Percentiles rank a stretch among this genome's conserved stretches.
phyloP scores from a whole-genome alignment of 2,888 invertebrate species.

The Liopterus haemorrhoidalis region DNA sequence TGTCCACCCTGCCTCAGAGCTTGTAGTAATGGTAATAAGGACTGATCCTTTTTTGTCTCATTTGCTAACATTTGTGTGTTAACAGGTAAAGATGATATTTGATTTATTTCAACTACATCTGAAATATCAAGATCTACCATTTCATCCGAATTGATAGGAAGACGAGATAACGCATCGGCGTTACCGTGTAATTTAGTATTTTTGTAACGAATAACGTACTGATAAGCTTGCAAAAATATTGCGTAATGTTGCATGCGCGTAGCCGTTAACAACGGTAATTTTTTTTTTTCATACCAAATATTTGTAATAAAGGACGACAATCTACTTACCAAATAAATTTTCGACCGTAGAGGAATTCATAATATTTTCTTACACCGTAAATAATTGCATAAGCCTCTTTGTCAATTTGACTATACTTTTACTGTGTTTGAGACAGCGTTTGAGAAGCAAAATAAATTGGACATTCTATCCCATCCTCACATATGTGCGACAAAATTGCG shows the following conservation, averaged over 20 bases:
- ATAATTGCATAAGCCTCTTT: constrained; percentile 38
- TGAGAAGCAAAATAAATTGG: constrained; percentile 41
- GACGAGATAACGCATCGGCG: constrained; percentile 1
- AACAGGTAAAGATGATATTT: neutral
- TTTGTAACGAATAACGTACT: constrained; percentile 3
- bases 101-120: constrained; percentile 2
- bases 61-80: neutral
- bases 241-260: constrained; percentile 13
- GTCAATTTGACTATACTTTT: constrained; percentile 34
- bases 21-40: constrained; percentile 7
- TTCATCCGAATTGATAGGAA: no score
- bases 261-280: neutral
- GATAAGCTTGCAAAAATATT: constrained; percentile 5
- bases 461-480: constrained; percentile 37
- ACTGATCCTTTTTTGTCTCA: neutral
- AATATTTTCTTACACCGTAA: constrained; percentile 41
- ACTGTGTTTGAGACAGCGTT: constrained; percentile 35
- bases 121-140: no score
- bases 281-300: constrained; percentile 12
- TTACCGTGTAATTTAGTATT: constrained; percentile 4
- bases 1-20: no score
- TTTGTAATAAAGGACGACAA: constrained; percentile 36
- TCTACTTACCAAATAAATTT: constrained; percentile 41
- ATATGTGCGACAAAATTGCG: constrained; percentile 39
- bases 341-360: constrained; percentile 41